Evolutionary conservation across 2,113 vertebrate genomes (phyloP), one percentile per base, ranked within the genome.

Genomic region (Balaeniceps rex): DNA sequence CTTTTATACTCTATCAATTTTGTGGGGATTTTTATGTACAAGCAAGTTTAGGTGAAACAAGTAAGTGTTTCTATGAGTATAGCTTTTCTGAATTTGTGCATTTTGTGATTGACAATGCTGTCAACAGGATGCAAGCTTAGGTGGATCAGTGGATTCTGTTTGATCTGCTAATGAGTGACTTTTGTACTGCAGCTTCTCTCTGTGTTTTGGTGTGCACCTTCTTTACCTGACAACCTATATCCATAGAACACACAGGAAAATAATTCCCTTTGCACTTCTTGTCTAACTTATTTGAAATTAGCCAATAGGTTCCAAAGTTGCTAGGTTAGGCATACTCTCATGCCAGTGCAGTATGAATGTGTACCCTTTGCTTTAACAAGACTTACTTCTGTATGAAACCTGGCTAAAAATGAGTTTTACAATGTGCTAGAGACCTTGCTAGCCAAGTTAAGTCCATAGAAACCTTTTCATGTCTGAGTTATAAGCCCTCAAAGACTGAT

Each of bases 401-500:
- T 74, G 60, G 24, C 28, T 77, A 38, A 76, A 88, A 87, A 61
- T 19, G 25, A 40, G 15, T 0, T 85, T 91, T 72, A 29, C 22
- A 19, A 3, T 46, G 40, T 80, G 36, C 28, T 52, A 9, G 58
- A 88, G 54, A 40, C 36, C 31, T 93, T 60, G 38, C 29, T 72
- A 79, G 46, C 21, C 74, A 79, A 81, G 40, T 29, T 28, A 66
- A 79, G 76, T 71, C 42, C 52, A 33, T 17, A 54, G 61, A 84
- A 94, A 91, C 52, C 64, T 96, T 96, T 94, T 86, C 79, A 75
- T 40, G 65, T 75, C 86, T 12, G 10, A 97, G 57, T 93, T 87
- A 75, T 34, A 95, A 89, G 61, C 70, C 81, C 75, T 94, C 26
- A 28, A 33, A 94, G 77, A 88, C 63, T 44, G 76, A 68, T 31